Evolutionary conservation across 2,113 vertebrate genomes (phyloP).

Genomic region (Uria aalge): DNA sequence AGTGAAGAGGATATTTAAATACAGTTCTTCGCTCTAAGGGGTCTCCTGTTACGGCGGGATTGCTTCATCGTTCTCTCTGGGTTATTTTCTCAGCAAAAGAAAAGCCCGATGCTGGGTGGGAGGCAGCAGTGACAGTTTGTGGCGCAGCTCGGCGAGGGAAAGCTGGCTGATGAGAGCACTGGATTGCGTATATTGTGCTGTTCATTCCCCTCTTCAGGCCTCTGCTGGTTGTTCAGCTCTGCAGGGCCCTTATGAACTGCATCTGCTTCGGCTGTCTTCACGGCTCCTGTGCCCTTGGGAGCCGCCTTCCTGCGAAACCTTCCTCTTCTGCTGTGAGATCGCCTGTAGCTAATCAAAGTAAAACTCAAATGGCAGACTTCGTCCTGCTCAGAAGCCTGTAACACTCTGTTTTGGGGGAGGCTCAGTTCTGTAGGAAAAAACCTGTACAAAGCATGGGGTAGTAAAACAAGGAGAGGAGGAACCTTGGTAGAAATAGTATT

Average conservation of each 20-base stretch:
- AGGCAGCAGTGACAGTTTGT: accelerated
- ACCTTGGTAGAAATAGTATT: not conserved
- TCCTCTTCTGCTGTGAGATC: not conserved
- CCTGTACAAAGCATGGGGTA: not conserved
- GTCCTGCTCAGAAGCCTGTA: accelerated
- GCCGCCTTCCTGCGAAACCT: not conserved
- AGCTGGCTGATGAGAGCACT: not conserved
- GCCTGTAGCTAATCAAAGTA: not conserved
- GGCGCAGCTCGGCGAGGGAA: accelerated
- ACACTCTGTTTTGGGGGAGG: not conserved
- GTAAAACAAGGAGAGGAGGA: not conserved
- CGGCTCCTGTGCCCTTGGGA: not conserved
- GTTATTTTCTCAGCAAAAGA: not conserved
- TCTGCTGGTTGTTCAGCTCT: not conserved
- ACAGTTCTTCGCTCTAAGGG: not conserved
- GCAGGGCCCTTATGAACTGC: not conserved
- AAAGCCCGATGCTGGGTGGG: not conserved
- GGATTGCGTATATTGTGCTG: not conserved
- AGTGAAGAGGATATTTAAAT: not conserved
- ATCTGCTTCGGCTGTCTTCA: not conserved
- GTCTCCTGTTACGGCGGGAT: not conserved
- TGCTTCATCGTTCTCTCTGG: not conserved
- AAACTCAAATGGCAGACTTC: not conserved
- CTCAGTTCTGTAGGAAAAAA: not conserved
- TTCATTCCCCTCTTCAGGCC: not conserved